A percentile compares a stretch with the other conserved stretches of the same genome.
phyloP scores from a whole-genome alignment of 2,888 invertebrate species.

The Mantis religiosa region DNA sequence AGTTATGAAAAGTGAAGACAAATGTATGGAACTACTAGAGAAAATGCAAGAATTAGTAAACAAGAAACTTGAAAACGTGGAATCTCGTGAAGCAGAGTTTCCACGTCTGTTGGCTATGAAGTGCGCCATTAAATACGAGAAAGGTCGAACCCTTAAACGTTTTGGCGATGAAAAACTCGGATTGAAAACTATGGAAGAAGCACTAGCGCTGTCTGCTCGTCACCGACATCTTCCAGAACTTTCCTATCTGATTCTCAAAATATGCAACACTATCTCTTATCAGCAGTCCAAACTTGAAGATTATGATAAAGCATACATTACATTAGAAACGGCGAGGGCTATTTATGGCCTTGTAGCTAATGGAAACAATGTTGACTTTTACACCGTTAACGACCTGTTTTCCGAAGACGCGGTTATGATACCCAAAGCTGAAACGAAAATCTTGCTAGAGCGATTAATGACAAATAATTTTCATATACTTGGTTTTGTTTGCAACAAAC shows the following conservation, averaged over 20 bases:
- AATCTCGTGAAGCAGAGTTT: no score
- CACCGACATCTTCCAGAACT: not conserved
- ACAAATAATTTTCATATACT: slow-evolving; percentile 61
- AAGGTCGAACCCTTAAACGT: not conserved
- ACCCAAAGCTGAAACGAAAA: not conserved
- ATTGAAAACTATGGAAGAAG: not conserved
- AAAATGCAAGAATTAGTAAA: no score
- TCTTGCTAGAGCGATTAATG: slow-evolving; percentile 54
- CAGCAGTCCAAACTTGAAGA: not conserved
- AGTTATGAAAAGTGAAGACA: no score
- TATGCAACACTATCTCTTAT: not conserved
- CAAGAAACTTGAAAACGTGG: no score
- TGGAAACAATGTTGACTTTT: not conserved
- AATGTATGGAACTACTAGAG: no score
- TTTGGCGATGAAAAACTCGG: not conserved
- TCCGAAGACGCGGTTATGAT: not conserved
- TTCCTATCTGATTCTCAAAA: not conserved
- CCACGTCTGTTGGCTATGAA: no score
- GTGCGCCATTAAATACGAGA: no score
- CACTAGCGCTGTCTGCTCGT: not conserved
- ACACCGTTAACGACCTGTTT: not conserved
- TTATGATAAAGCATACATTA: not conserved
- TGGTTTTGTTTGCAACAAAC: slow-evolving; percentile 55
- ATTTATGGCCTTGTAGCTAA: not conserved
- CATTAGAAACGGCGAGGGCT: not conserved